A percentile compares a stretch with the other conserved stretches of the same genome.
Conservation (phyloP, 2,888 invertebrate species). For the Brachycybe producta region DNA sequence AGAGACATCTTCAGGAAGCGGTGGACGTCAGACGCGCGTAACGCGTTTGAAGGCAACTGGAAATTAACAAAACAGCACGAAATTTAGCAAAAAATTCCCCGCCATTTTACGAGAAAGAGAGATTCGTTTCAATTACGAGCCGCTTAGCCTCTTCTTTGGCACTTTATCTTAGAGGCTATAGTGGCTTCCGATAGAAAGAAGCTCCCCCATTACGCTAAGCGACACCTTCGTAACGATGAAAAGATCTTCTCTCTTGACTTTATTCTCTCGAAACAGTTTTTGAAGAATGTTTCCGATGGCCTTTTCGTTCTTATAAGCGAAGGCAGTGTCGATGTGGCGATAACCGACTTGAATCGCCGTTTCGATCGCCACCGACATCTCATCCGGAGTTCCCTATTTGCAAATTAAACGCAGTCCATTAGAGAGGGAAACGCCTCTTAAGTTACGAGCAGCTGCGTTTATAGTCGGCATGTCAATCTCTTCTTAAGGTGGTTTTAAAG, state of each 20-base stretch:
- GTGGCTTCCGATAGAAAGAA: too few species aligned
- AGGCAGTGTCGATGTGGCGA: slow-evolving; percentile 68
- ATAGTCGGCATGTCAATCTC: too few species aligned
- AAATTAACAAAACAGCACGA: not conserved
- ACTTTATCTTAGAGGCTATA: too few species aligned
- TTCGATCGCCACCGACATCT: slow-evolving; percentile 52
- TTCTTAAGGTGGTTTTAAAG: too few species aligned
- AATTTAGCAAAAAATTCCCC: too few species aligned
- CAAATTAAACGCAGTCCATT: too few species aligned
- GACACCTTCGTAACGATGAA: slow-evolving; percentile 79
- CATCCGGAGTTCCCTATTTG: slow-evolving; percentile 35
- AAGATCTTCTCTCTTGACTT: slow-evolving; percentile 57
- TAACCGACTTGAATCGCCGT: slow-evolving; percentile 62
- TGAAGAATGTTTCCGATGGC: slow-evolving; percentile 58
- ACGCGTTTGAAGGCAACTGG: slow-evolving; percentile 42
- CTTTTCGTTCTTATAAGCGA: slow-evolving; percentile 61
- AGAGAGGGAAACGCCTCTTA: too few species aligned
- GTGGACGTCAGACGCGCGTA: slow-evolving; percentile 51
- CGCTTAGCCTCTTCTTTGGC: too few species aligned
- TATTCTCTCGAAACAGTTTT: slow-evolving; percentile 53
- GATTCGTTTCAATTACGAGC: too few species aligned
- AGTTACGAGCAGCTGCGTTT: too few species aligned
- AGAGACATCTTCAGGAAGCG: slow-evolving; percentile 54
- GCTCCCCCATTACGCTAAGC: too few species aligned
- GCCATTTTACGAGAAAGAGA: too few species aligned